Conservation (phyloP, 2,888 invertebrate species). For the Melanchra persicariae region DNA sequence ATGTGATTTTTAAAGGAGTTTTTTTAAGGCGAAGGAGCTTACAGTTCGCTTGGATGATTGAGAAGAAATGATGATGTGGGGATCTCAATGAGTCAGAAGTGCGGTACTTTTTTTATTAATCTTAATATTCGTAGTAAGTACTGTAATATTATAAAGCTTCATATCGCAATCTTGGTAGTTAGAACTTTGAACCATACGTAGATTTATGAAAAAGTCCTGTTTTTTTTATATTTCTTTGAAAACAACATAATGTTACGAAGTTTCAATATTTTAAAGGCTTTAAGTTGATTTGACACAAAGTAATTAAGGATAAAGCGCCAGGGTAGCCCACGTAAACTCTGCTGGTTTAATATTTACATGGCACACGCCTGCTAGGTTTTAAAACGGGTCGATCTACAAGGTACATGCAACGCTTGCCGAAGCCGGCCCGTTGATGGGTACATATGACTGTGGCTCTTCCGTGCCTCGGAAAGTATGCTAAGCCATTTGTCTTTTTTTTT, state of each 20-base stretch:
- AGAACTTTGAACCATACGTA: background rate
- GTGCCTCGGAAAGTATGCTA: too few relatives aligned
- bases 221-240: too few relatives aligned
- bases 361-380: background rate
- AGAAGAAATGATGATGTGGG: constrained; percentile 42
- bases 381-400: too few relatives aligned
- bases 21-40: constrained; percentile 31
- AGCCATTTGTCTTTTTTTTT: too few relatives aligned
- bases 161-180: background rate
- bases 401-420: too few relatives aligned
- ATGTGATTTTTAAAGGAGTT: constrained; percentile 41
- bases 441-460: too few relatives aligned
- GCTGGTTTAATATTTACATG: background rate
- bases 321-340: too few relatives aligned
- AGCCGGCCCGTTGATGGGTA: too few relatives aligned
- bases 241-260: too few relatives aligned
- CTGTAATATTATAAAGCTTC: background rate
- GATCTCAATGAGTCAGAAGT: constrained; percentile 42
- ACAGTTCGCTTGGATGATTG: constrained; percentile 49
- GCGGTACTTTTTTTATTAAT: constrained; percentile 10
- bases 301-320: too few relatives aligned
- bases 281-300: background rate
- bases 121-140: background rate
- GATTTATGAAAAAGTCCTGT: too few relatives aligned
- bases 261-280: background rate